Base-by-base conservation (phyloP, 1,140 invertebrate species). In the Scylla paramamosain region DNA sequence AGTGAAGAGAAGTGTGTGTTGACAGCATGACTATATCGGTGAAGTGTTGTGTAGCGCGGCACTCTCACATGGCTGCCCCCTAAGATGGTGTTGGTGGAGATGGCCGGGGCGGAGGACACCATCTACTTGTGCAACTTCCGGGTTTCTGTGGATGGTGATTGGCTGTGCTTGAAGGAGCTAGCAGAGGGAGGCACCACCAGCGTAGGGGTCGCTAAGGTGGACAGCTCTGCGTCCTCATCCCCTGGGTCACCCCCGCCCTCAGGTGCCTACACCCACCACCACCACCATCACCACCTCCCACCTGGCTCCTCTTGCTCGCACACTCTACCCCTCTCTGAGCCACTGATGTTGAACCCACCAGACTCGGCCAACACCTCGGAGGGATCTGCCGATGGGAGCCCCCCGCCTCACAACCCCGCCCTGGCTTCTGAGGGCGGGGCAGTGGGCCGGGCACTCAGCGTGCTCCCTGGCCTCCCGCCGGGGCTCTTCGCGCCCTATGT, bases 41-140 rank as follows among this genome's bases (percentile, higher is more conserved):
- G 29, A 77, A 77, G 31, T 91, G 52, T 91, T 45, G 46, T 91
- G 16, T 31, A 32, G 59, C 28, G 48, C 20, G 87, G 86, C 25
- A 83, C 59, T 77, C 46, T 28, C 59, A 83, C 31, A 93, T 95
- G 91, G 84, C 92, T 48, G 91, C 16, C 94, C 52, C 91, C 46
- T 95, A 95, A 93, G 93, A 96, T 96, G 95, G 95, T 96, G 94
- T 48, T 95, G 91, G 88, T 95, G 89, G 95, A 93, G 88, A 96
- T 96, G 96, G 96, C 96, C 92, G 96, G 96, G 86, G 96, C 96
- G 32, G 96, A 96, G 95, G 99, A 99, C 97, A 99, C 99, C 25
- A 99, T 99, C 97, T 99, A 99, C 97, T 97, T 99, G 96, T 99
- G 99, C 97, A 99, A 99, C 97, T 99, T 99, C 97, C 98, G 99